A percentile compares a stretch with the other conserved stretches of the same genome.
These are phyloP conservation scores for Protosalanx chinensis DNA, from an alignment of 2,797 vertebrate species.

Conservation along the genomic window DNA sequence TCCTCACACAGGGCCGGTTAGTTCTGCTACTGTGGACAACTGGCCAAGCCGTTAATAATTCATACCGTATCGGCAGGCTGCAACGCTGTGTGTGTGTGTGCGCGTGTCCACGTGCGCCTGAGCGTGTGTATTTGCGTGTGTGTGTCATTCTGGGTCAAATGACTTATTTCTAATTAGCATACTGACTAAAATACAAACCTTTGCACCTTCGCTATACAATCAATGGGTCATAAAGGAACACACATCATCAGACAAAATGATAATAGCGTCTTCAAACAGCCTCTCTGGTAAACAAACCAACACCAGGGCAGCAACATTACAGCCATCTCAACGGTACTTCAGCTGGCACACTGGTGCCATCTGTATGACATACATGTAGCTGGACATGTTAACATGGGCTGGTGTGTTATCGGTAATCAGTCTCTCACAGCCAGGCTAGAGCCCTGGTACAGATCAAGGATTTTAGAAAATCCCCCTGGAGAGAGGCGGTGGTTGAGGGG, in stretches of 20 bases:
- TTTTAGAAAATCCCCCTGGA: too few species aligned
- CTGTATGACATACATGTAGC: too few species aligned
- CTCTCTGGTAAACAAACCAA: not conserved
- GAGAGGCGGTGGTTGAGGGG: not conserved
- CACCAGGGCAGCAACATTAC: not conserved
- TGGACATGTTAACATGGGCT: too few species aligned
- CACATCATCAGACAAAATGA: not conserved
- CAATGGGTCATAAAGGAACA: not conserved
- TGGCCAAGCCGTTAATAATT: not conserved
- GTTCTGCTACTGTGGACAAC: not conserved
- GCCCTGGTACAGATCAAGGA: too few species aligned
- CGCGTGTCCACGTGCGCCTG: not conserved
- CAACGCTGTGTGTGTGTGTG: not conserved
- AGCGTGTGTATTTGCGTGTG: not conserved
- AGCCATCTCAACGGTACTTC: too few species aligned
- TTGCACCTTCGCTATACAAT: too few species aligned
- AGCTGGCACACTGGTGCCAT: too few species aligned
- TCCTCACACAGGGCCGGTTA: not conserved
- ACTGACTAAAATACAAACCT: not conserved
- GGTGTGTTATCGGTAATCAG: too few species aligned
- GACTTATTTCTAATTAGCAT: slow-evolving; percentile 28
- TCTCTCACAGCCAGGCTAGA: not conserved
- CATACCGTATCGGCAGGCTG: not conserved
- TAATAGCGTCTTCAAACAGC: not conserved
- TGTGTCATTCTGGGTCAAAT: slow-evolving; percentile 17